Conservation (phyloP, 92 coral and sea anemone species). For the Palythoa heliodiscus region DNA sequence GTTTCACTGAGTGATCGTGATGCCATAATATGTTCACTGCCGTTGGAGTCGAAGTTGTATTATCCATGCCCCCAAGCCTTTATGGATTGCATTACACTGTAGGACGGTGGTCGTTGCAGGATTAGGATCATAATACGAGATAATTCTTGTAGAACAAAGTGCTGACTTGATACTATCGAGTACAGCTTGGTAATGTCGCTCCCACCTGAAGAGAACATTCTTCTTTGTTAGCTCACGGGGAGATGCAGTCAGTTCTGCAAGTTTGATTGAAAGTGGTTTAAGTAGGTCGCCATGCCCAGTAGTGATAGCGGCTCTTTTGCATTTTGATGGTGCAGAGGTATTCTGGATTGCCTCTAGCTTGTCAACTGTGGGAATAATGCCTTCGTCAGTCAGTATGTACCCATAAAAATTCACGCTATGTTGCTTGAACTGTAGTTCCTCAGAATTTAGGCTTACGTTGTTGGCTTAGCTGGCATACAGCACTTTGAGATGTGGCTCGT, state of each 20-base stretch:
- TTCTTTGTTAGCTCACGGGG: slow-evolving; percentile 67
- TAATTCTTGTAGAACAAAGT: slow-evolving; percentile 47
- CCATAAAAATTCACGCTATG: slow-evolving; percentile 55
- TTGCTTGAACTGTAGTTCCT: slow-evolving; percentile 68
- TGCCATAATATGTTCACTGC: slow-evolving; percentile 11
- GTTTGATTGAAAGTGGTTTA: slow-evolving; percentile 61
- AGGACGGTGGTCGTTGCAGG: not conserved
- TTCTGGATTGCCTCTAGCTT: slow-evolving; percentile 56
- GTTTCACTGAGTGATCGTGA: slow-evolving; percentile 27
- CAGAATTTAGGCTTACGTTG: slow-evolving; percentile 68
- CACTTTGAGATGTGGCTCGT: slow-evolving; percentile 54
- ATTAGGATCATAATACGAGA: slow-evolving; percentile 36
- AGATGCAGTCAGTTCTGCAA: slow-evolving; percentile 58
- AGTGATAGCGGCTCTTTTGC: slow-evolving; percentile 53
- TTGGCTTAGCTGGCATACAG: slow-evolving; percentile 52
- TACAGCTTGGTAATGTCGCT: slow-evolving; percentile 55
- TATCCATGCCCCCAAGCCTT: slow-evolving; percentile 65
- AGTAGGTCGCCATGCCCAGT: slow-evolving; percentile 64
- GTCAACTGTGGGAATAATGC: slow-evolving; percentile 60
- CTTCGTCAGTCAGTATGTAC: slow-evolving; percentile 50
- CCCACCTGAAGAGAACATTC: slow-evolving; percentile 59
- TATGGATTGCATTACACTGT: slow-evolving; percentile 38
- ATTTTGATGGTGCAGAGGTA: slow-evolving; percentile 58
- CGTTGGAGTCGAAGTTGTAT: slow-evolving; percentile 9
- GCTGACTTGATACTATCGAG: slow-evolving; percentile 59